Evolutionary conservation across 1,140 invertebrate genomes (phyloP).

Genomic region (Musca vetustissima): DNA sequence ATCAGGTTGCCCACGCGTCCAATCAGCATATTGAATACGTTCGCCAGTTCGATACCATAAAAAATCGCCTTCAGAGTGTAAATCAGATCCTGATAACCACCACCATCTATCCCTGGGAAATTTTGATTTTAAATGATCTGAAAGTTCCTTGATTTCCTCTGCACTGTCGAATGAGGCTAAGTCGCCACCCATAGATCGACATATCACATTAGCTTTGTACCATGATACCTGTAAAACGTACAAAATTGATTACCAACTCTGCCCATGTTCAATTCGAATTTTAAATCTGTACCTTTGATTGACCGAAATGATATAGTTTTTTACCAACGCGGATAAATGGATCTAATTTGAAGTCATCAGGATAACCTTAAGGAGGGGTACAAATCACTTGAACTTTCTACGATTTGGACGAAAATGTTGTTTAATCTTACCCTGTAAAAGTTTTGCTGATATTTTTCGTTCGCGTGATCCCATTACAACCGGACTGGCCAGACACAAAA

Average conservation of each 20-base stretch:
- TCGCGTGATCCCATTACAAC: no score
- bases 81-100: slow-evolving; percentile 36
- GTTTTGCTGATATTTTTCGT: no score
- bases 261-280: no score
- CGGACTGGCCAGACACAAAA: no score
- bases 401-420: no score
- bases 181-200: slow-evolving; percentile 11
- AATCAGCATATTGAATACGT: slow-evolving; percentile 41
- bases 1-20: slow-evolving; percentile 42
- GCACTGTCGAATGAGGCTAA: slow-evolving; percentile 1
- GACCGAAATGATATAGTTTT: slow-evolving; percentile 9
- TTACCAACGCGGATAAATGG: not conserved
- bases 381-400: no score
- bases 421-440: no score
- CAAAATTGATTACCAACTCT: no score
- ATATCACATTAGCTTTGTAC: slow-evolving; percentile 14
- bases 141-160: slow-evolving; percentile 9
- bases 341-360: not conserved
- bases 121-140: not conserved
- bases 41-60: slow-evolving; percentile 34
- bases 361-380: not conserved
- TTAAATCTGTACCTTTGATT: not conserved
- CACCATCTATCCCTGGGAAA: slow-evolving; percentile 3
- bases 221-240: not conserved
- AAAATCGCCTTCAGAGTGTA: slow-evolving; percentile 28